Evolutionary conservation across 2,113 vertebrate species (phyloP).

Genomic region (Phyllostomus discolor): DNA sequence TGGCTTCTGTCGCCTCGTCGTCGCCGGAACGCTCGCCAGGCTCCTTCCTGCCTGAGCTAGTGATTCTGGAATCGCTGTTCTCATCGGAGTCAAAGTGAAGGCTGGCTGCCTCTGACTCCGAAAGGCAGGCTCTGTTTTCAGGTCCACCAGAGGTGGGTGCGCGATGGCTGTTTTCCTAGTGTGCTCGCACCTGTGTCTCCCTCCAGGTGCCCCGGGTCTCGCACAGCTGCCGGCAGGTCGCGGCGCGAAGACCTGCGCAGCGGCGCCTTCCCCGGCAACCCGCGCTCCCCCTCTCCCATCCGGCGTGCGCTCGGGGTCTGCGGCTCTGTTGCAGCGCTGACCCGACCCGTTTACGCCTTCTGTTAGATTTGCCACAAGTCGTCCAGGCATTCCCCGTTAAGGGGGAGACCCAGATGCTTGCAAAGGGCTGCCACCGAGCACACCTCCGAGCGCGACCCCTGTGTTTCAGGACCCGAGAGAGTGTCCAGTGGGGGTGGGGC

Average conservation of each 20-base stretch:
- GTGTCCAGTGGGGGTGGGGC: too few relatives aligned
- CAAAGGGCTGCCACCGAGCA: background rate
- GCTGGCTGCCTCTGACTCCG: background rate
- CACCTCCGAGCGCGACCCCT: background rate
- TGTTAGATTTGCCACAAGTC: background rate
- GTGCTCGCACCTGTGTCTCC: background rate
- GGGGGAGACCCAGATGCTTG: too few relatives aligned
- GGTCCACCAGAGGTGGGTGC: background rate
- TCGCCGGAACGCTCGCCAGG: background rate
- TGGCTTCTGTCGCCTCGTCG: background rate
- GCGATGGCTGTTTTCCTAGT: background rate
- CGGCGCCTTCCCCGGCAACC: background rate
- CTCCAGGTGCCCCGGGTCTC: background rate
- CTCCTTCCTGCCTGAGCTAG: background rate
- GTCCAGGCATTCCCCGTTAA: background rate
- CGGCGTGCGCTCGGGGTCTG: background rate
- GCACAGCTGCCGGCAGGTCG: accelerated
- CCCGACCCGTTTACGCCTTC: too few relatives aligned
- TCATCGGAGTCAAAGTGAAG: background rate
- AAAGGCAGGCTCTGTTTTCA: background rate
- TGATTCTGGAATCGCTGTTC: background rate
- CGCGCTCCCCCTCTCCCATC: too few relatives aligned
- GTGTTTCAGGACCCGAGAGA: background rate
- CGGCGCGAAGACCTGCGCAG: accelerated
- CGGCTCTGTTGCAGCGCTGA: background rate